These are phyloP conservation scores for Emys orbicularis DNA, from an alignment of 2,797 vertebrate genomes.

Conservation along the genomic window DNA sequence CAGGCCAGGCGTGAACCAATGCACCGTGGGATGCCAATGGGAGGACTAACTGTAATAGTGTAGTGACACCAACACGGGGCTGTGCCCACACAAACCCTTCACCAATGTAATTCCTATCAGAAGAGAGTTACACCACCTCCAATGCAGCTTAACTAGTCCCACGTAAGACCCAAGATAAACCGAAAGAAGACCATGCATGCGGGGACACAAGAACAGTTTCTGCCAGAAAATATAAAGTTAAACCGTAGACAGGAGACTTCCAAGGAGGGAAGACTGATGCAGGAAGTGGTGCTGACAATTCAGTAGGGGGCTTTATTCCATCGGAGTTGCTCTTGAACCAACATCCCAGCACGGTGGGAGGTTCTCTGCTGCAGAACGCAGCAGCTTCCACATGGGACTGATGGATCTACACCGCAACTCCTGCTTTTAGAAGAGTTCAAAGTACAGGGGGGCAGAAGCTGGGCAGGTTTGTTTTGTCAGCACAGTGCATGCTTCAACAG, in stretches of 20 bases:
- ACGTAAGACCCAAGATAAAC: not conserved
- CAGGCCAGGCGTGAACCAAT: not conserved
- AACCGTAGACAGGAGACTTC: not conserved
- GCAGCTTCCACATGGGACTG: not conserved
- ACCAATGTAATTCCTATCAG: not conserved
- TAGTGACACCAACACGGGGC: not conserved
- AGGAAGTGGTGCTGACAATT: not conserved
- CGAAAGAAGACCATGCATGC: accelerated
- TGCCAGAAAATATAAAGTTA: not conserved
- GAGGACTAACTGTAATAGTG: not conserved
- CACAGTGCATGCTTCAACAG: not conserved
- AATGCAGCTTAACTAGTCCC: too few relatives aligned
- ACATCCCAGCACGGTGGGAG: not conserved
- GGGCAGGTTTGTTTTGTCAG: not conserved
- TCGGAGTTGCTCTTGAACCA: not conserved
- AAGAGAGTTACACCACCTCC: not conserved
- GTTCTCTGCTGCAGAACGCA: not conserved
- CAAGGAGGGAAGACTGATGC: not conserved
- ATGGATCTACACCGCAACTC: not conserved
- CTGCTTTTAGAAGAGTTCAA: conserved; percentile 10
- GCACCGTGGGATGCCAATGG: not conserved
- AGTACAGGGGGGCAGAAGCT: not conserved
- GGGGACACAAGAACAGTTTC: not conserved
- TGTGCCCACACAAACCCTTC: not conserved
- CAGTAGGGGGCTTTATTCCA: not conserved